phyloP scores from a whole-genome alignment of 2,797 vertebrate species.

The Hippoglossus hippoglossus region DNA sequence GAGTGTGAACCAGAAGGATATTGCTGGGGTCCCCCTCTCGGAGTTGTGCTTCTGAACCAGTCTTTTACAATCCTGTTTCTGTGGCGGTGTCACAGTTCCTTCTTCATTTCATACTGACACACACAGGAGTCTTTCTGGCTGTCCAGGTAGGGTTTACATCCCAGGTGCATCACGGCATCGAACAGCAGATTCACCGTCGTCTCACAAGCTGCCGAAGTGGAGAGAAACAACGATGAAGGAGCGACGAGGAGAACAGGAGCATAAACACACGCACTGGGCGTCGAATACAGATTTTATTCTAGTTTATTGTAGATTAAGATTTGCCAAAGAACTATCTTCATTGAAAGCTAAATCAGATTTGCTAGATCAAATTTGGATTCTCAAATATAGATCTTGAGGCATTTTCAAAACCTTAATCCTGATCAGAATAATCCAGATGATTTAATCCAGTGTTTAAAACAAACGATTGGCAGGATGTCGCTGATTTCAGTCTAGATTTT shows the following conservation, averaged over 20 bases:
- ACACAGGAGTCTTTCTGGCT: conserved; percentile 93
- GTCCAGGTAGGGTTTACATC: conserved; percentile 98
- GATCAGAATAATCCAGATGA: not conserved
- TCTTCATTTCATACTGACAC: conserved; percentile 90
- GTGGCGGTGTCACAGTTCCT: conserved; percentile 86
- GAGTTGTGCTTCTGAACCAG: conserved; percentile 14
- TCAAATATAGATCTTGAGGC: not conserved
- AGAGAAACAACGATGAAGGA: not conserved
- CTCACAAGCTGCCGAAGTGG: conserved; percentile 88
- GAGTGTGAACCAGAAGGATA: conserved; percentile 1
- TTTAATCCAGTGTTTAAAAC: not conserved
- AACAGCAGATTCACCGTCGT: conserved; percentile 92
- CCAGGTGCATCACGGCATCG: conserved; percentile 94
- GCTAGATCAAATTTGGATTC: not conserved
- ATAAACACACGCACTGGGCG: no score
- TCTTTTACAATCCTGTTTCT: conserved; percentile 8
- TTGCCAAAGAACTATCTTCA: not conserved
- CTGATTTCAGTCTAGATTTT: not conserved
- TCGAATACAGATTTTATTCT: not conserved
- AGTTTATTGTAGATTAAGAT: not conserved
- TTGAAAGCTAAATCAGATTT: not conserved
- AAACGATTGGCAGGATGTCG: not conserved
- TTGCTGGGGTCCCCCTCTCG: conserved; percentile 9
- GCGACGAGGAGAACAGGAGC: no score
- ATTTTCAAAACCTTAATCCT: not conserved